phyloP scores from a whole-genome alignment of 1,140 invertebrate species.

The Glossosoma conforme region DNA sequence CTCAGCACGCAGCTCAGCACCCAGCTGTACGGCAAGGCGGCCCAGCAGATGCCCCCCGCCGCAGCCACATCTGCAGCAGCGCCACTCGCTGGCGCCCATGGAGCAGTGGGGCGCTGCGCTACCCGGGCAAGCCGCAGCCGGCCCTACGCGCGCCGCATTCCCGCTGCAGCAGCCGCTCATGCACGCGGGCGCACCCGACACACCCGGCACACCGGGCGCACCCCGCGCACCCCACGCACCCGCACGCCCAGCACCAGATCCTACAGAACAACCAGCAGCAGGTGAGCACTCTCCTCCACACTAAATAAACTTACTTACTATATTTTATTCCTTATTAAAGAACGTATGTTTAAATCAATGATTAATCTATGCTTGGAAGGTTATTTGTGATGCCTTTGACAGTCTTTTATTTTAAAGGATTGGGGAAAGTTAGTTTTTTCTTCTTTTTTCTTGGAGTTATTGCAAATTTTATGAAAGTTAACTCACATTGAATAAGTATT shows the following conservation, averaged over 20 bases:
- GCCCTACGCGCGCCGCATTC: slow-evolving; percentile 43
- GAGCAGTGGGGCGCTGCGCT: slow-evolving; percentile 62
- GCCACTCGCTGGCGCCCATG: slow-evolving; percentile 53
- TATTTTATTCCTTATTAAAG: no score
- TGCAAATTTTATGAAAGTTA: no score
- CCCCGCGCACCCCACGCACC: slow-evolving; percentile 32
- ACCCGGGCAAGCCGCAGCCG: slow-evolving; percentile 41
- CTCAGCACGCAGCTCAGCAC: neutral
- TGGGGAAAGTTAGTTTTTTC: no score
- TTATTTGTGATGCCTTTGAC: no score
- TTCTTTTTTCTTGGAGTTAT: no score
- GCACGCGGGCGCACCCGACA: slow-evolving; percentile 42
- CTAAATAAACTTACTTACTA: no score
- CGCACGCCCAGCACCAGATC: slow-evolving; percentile 34
- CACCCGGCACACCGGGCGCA: slow-evolving; percentile 41
- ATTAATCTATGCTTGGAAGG: no score
- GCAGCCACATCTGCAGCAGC: slow-evolving; percentile 33
- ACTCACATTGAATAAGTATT: no score
- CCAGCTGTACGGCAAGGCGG: slow-evolving; percentile 62
- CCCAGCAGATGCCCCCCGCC: slow-evolving; percentile 40
- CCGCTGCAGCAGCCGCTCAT: slow-evolving; percentile 25
- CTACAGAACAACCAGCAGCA: slow-evolving; percentile 40
- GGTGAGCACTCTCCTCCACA: slow-evolving; percentile 15
- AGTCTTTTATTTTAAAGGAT: no score
- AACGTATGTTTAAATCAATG: no score